Evolutionary conservation across 2,888 invertebrate genomes (phyloP), one percentile per base, ranked within the genome.

Genomic region (Morinoia aosen): DNA sequence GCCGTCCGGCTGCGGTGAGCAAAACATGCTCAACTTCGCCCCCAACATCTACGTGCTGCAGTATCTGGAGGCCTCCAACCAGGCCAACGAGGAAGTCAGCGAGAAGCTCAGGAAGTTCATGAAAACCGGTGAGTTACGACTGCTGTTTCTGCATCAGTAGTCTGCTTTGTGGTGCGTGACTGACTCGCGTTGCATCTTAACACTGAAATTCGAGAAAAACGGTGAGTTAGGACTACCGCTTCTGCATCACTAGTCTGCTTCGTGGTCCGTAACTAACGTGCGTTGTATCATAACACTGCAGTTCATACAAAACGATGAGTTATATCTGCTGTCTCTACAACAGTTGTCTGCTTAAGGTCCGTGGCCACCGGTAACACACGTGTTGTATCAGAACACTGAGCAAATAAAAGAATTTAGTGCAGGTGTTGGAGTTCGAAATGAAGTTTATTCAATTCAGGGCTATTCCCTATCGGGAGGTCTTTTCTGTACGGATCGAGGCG

Each of bases 231-330:
- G 5, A n/a, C 14, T 94, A 7, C 56, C 16, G 58, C 40, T 12
- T 58, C 64, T 64, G 64, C 25, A 64, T 5, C 64, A 19, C 19
- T 25, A 64, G 64, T 64, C 19, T 5, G 64, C 25, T 64, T 19
- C n/a, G n/a, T 58, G 19, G 64, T 64, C 25, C 25, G 14, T 19
- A 19, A 64, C 14, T n/a, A n/a, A n/a, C n/a, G n/a, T n/a, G n/a
- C n/a, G n/a, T n/a, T n/a, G n/a, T n/a, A n/a, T n/a, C n/a, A n/a
- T n/a, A n/a, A n/a, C n/a, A n/a, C n/a, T n/a, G 3, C 97, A 97
- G 95, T 98, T 98, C 97, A 97, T 98, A 97, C 97, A 98, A 97
- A 97, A 97, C 97, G 98, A 98, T 98, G 96, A 96, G 95, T 90
- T 25, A 16, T 33, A 4, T 14, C 14, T 94, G 3, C 56, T 40